Conservation (phyloP, 2,797 vertebrate genomes). For the Bovichtus diacanthus region DNA sequence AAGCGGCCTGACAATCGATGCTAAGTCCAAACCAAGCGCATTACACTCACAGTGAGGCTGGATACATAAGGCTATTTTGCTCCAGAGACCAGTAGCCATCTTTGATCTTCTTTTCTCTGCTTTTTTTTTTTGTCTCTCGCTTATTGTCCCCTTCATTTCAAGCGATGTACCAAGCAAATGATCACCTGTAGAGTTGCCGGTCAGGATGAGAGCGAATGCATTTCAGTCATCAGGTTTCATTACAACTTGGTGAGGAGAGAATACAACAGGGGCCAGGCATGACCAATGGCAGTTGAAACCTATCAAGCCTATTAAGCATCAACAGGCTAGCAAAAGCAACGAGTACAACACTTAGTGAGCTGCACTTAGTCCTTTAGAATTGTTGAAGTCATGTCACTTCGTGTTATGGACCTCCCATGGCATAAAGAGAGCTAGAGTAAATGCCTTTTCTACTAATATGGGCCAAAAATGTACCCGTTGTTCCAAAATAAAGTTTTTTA, state of each 20-base stretch:
- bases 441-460: neutral
- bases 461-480: neutral
- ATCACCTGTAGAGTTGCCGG: constrained; percentile 37
- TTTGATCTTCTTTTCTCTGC: neutral
- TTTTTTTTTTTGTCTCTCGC: neutral
- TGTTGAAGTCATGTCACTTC: constrained; percentile 12
- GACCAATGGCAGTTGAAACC: constrained; percentile 46
- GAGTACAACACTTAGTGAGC: constrained; percentile 21
- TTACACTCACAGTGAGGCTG: neutral
- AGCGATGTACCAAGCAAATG: constrained; percentile 31
- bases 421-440: neutral
- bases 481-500: neutral
- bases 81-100: neutral
- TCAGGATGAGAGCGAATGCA: constrained; percentile 50
- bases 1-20: constrained; percentile 25
- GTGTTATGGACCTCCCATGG: neutral
- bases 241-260: constrained; percentile 28
- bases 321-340: constrained; percentile 50
- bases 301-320: constrained; percentile 58
- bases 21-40: constrained; percentile 26
- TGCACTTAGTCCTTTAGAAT: constrained; percentile 11
- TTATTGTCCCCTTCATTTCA: constrained; percentile 7
- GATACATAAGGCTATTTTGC: constrained; percentile 20
- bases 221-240: constrained; percentile 64
- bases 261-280: constrained; percentile 22